Evolutionary conservation across 2,797 vertebrate genomes (phyloP).

Genomic region (Hirundo rustica): DNA sequence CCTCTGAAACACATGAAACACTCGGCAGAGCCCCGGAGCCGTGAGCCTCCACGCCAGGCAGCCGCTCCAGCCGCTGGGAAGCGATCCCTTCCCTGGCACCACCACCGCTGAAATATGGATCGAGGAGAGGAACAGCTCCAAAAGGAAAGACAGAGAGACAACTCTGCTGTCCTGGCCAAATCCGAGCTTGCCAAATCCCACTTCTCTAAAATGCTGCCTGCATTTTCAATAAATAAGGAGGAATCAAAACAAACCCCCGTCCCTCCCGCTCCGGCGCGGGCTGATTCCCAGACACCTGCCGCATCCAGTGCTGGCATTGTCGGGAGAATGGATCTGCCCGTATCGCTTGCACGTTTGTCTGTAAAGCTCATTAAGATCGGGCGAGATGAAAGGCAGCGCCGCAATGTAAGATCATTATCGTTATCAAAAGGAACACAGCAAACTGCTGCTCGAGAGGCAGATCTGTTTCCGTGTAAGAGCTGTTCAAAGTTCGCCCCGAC

Average conservation of each 20-base stretch:
- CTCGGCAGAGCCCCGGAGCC: background rate
- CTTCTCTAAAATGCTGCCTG: slow-evolving; percentile 36
- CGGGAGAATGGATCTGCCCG: background rate
- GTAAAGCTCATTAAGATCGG: slow-evolving; percentile 64
- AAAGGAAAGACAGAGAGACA: slow-evolving; percentile 54
- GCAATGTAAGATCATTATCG: slow-evolving; percentile 71
- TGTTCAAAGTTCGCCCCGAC: slow-evolving; percentile 50
- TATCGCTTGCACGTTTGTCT: slow-evolving; percentile 51
- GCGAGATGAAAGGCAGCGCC: slow-evolving; percentile 61
- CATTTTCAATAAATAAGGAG: slow-evolving; percentile 49
- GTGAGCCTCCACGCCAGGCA: slow-evolving; percentile 7
- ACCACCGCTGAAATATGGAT: background rate
- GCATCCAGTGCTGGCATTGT: slow-evolving; percentile 17
- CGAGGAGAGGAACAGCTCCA: background rate
- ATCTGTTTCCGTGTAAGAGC: slow-evolving; percentile 61
- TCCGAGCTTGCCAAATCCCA: slow-evolving; percentile 25
- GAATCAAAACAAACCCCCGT: background rate
- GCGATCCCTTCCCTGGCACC: slow-evolving; percentile 31
- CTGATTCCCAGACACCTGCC: slow-evolving; percentile 49
- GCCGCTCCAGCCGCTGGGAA: slow-evolving; percentile 10
- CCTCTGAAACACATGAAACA: background rate
- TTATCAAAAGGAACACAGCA: slow-evolving; percentile 69
- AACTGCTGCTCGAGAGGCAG: slow-evolving; percentile 60
- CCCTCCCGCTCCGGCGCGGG: background rate
- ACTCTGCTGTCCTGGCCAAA: slow-evolving; percentile 61